These are phyloP conservation scores for Nemopilema nomurai DNA, from an alignment of 30 jellyfish, hydroid and myxozoan species.

Conservation along the genomic window DNA sequence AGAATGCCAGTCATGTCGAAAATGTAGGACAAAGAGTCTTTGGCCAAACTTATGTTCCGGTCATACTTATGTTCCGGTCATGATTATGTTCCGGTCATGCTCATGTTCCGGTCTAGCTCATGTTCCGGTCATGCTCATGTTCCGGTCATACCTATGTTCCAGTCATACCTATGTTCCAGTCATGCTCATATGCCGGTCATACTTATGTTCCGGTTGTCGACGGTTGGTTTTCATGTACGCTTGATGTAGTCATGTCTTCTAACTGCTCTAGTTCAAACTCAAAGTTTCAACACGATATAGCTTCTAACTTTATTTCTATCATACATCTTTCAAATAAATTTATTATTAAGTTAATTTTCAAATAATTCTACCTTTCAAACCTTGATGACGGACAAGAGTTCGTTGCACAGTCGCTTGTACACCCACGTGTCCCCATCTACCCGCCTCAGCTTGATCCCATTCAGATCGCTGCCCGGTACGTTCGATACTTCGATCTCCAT, in stretches of 20 bases:
- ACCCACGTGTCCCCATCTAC: slow-evolving; percentile 96
- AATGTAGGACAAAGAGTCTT: no score
- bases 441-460: slow-evolving; percentile 78
- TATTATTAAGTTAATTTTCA: slow-evolving; percentile 23
- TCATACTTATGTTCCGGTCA: no score
- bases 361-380: slow-evolving; percentile 31
- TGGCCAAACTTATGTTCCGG: no score
- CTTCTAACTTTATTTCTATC: background rate
- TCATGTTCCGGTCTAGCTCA: no score
- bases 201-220: background rate
- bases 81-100: no score
- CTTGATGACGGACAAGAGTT: slow-evolving; percentile 65
- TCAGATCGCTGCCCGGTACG: slow-evolving; percentile 67
- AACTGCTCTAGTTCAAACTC: background rate
- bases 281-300: background rate
- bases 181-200: no score
- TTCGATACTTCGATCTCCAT: slow-evolving; percentile 88
- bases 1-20: no score
- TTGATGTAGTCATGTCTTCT: background rate
- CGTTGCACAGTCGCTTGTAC: slow-evolving; percentile 81
- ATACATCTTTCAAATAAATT: slow-evolving; percentile 11
- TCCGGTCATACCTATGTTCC: no score
- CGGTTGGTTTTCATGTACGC: background rate
- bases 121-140: no score
- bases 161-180: no score